Conservation (phyloP, 1,140 invertebrate genomes). For the Chelonus insularis region DNA sequence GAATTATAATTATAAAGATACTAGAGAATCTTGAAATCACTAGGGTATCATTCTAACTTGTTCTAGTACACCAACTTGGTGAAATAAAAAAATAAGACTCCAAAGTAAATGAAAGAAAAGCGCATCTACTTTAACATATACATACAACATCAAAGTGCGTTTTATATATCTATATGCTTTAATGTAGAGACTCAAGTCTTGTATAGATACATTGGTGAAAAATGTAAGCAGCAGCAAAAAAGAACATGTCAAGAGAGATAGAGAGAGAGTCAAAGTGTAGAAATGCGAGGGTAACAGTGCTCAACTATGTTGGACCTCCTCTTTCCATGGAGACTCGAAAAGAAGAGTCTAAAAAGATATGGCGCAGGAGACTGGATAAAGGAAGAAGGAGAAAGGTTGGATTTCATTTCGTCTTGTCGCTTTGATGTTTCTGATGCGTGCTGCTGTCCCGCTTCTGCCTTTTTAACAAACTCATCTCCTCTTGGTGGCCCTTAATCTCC, state of each 20-base stretch:
- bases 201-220: neutral
- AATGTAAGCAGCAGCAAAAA: neutral
- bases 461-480: slow-evolving; percentile 61
- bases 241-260: neutral
- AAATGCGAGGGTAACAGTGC: neutral
- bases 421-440: slow-evolving; percentile 61
- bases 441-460: slow-evolving; percentile 58
- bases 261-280: too few relatives aligned
- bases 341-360: slow-evolving; percentile 29
- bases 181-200: too few relatives aligned
- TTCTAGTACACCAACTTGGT: too few relatives aligned
- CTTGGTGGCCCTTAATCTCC: slow-evolving; percentile 57
- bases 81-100: too few relatives aligned
- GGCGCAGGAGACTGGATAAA: slow-evolving; percentile 32
- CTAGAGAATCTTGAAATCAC: too few relatives aligned
- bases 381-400: slow-evolving; percentile 42
- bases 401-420: slow-evolving; percentile 61
- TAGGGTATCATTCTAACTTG: too few relatives aligned
- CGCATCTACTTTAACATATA: too few relatives aligned
- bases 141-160: too few relatives aligned
- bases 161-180: neutral
- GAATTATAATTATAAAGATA: neutral
- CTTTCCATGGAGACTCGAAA: neutral
- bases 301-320: neutral
- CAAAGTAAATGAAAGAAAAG: too few relatives aligned